A percentile compares a stretch with the other conserved stretches of the same genome.
Conservation (phyloP, 2,113 vertebrate species). For the Ivindomyrus marchei region DNA sequence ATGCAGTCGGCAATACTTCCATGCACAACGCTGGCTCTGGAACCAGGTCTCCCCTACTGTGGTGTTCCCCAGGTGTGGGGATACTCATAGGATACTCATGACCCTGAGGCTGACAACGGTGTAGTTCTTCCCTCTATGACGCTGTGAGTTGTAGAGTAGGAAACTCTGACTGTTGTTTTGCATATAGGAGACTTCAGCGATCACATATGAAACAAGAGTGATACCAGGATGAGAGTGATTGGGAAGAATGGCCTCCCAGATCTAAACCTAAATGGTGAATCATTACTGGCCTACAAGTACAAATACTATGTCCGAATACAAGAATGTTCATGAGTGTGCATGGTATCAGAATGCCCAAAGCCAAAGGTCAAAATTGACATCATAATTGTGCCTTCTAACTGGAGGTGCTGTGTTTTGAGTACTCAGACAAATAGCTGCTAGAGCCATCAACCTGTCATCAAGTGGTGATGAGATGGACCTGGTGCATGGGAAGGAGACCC, state of each 20-base stretch:
- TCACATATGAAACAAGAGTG: neutral
- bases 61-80: neutral
- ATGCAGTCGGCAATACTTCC: neutral
- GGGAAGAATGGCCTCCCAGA: neutral
- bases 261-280: neutral
- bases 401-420: neutral
- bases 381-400: neutral
- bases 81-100: neutral
- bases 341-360: neutral
- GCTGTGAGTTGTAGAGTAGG: neutral
- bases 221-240: neutral
- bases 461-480: neutral
- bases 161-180: neutral
- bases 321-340: neutral
- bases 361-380: neutral
- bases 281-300: neutral
- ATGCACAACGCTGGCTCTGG: neutral
- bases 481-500: neutral
- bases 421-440: neutral
- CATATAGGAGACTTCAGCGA: neutral
- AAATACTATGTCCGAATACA: neutral
- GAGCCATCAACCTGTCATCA: neutral
- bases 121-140: neutral
- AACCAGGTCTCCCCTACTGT: neutral
- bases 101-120: neutral